phyloP scores from a whole-genome alignment of 1,140 invertebrate species.

The Monochamus saltuarius region DNA sequence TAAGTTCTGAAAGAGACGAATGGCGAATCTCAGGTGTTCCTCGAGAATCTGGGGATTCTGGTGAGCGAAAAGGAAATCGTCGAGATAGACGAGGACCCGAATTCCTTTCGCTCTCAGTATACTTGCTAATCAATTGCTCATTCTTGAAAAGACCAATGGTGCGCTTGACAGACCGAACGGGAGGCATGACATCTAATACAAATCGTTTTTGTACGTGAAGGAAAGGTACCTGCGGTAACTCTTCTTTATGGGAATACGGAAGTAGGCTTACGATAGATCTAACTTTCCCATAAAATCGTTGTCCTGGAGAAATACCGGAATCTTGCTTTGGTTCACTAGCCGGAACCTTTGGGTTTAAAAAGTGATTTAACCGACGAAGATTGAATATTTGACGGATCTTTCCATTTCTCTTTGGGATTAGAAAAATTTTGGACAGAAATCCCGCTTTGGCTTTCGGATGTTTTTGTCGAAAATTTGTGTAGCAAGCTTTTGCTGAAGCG shows the following conservation, averaged over 20 bases:
- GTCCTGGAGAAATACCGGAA: constrained; percentile 12
- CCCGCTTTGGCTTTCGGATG: neutral
- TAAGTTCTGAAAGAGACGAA: no score
- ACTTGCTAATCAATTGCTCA: constrained; percentile 10
- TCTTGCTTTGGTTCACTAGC: constrained; percentile 16
- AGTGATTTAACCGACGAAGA: constrained; percentile 3
- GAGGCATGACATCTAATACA: constrained; percentile 44
- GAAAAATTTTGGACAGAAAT: constrained; percentile 17
- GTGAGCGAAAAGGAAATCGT: constrained; percentile 26
- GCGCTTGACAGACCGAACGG: constrained; percentile 38
- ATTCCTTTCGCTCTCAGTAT: constrained; percentile 30
- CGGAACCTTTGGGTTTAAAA: constrained; percentile 18
- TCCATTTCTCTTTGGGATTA: constrained; percentile 9
- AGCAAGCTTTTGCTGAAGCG: no score
- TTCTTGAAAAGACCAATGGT: constrained; percentile 34
- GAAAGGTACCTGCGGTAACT: constrained; percentile 32
- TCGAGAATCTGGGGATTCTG: neutral
- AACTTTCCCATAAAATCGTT: constrained; percentile 14
- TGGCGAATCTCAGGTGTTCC: no score
- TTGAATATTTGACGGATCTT: constrained; percentile 13
- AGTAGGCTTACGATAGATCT: constrained; percentile 16
- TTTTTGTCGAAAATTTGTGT: neutral
- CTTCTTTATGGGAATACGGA: constrained; percentile 15
- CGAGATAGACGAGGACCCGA: constrained; percentile 30
- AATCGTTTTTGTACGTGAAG: constrained; percentile 11